Conservation (phyloP, 2,113 vertebrate genomes). For the Bambusicola thoracicus region DNA sequence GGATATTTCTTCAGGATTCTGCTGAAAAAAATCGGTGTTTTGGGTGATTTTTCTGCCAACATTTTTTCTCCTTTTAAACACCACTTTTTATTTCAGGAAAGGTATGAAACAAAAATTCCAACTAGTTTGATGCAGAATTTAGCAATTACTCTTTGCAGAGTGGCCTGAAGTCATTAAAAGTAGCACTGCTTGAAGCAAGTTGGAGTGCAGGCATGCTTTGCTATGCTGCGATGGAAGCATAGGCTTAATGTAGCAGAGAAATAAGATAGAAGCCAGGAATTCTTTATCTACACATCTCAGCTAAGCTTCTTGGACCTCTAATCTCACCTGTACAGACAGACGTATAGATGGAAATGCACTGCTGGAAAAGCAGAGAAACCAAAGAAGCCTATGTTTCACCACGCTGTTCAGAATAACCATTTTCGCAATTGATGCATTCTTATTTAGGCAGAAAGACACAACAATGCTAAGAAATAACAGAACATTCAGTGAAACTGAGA, state of each 20-base stretch:
- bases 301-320: background rate
- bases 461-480: conserved; percentile 10
- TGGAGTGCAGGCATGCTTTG: background rate
- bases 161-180: background rate
- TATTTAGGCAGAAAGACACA: background rate
- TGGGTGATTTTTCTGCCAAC: background rate
- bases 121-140: background rate
- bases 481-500: background rate
- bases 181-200: accelerated
- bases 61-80: background rate
- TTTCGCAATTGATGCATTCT: background rate
- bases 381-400: background rate
- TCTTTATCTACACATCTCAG: accelerated
- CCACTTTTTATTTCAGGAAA: background rate
- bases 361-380: background rate
- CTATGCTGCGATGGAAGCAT: accelerated
- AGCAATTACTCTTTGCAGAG: background rate
- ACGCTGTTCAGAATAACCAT: background rate
- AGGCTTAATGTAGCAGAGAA: background rate
- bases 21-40: background rate
- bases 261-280: background rate
- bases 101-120: background rate
- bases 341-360: background rate
- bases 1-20: background rate
- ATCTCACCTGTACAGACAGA: background rate